Conservation (phyloP, 2,797 vertebrate species). For the Micrastur ruficollis region DNA sequence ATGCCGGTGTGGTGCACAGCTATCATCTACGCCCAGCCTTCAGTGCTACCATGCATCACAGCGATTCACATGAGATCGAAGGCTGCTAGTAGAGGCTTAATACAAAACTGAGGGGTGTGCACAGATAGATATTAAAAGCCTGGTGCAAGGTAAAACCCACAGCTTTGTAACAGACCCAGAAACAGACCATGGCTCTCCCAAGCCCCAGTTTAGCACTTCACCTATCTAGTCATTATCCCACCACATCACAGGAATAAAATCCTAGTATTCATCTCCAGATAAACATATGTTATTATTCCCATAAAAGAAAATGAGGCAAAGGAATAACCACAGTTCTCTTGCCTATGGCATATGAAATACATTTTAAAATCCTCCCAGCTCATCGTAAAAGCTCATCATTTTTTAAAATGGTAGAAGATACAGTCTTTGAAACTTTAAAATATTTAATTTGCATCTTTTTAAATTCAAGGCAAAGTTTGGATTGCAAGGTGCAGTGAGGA, state of each 20-base stretch:
- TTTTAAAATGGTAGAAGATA: not conserved
- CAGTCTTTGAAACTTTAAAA: not conserved
- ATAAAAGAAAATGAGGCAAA: not conserved
- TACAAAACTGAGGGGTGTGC: not conserved
- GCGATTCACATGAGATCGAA: not conserved
- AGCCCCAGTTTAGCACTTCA: not conserved
- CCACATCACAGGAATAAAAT: not conserved
- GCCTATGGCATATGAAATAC: not conserved
- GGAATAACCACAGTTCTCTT: not conserved
- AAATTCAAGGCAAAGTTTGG: not conserved
- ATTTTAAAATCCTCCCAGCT: not conserved
- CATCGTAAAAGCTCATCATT: not conserved
- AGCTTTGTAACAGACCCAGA: not conserved
- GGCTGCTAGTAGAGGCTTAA: not conserved
- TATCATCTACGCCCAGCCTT: not conserved
- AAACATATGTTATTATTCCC: not conserved
- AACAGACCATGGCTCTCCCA: not conserved
- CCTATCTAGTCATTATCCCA: not conserved
- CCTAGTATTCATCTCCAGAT: not conserved
- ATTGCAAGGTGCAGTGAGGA: not conserved
- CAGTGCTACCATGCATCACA: not conserved
- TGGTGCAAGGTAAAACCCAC: not conserved
- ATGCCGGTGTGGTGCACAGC: not conserved
- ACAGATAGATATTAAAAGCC: not conserved
- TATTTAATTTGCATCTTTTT: slow-evolving; percentile 10